These are phyloP conservation scores for Sitobion miscanthi DNA, from an alignment of 1,140 invertebrate genomes.

Conservation along the genomic window DNA sequence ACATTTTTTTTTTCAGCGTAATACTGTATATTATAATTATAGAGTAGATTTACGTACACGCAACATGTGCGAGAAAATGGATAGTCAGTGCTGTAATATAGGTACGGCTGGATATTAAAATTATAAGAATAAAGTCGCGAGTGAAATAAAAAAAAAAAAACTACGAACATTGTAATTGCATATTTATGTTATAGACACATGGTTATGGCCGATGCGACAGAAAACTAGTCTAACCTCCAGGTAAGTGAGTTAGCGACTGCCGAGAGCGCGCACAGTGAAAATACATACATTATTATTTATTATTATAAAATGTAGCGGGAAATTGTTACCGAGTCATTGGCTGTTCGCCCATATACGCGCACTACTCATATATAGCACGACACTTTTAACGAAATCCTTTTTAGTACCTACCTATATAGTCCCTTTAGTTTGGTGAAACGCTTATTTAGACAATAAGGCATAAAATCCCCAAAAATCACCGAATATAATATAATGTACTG, in stretches of 20 bases:
- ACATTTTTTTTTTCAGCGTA: not conserved
- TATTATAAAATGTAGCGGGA: not conserved
- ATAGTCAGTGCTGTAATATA: not conserved
- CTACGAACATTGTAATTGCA: not conserved
- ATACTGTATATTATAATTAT: not conserved
- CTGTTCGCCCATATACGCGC: not conserved
- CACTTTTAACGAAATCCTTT: not conserved
- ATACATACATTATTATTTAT: not conserved
- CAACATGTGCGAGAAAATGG: too few relatives aligned
- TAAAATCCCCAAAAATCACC: not conserved
- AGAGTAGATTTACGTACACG: not conserved
- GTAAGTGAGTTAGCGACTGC: not conserved
- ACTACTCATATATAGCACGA: not conserved
- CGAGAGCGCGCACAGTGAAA: not conserved
- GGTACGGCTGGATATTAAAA: not conserved
- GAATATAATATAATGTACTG: not conserved
- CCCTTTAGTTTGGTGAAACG: not conserved
- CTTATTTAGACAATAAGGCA: not conserved
- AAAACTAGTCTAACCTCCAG: not conserved
- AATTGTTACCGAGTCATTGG: not conserved
- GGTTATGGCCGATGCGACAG: not conserved
- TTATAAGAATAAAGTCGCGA: not conserved
- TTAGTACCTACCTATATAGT: too few relatives aligned
- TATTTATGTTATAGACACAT: not conserved
- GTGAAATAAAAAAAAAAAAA: not conserved